Percentiles rank a stretch among this genome's conserved stretches.
These are phyloP conservation scores for Panagrolaimus sp. DNA, from an alignment of 1,140 invertebrate genomes.

Conservation along the genomic window DNA sequence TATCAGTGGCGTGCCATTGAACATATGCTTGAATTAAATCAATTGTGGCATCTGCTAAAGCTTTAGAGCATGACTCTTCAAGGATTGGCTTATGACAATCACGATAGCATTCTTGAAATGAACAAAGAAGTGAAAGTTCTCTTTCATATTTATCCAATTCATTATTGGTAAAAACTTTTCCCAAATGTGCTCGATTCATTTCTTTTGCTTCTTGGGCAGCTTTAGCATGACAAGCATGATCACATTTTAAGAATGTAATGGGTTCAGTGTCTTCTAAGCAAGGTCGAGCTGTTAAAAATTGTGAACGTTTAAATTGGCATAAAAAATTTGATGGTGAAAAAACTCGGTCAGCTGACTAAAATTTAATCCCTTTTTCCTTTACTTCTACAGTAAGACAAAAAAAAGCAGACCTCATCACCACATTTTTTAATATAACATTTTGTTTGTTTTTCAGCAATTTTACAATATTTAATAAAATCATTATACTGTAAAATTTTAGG, in stretches of 20 bases:
- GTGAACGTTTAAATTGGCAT: slow-evolving; percentile 51
- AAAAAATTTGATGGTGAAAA: slow-evolving; percentile 58
- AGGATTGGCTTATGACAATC: slow-evolving; percentile 39
- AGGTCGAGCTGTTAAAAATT: slow-evolving; percentile 36
- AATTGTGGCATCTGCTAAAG: slow-evolving; percentile 30
- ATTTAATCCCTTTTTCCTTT: no score
- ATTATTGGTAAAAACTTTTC: slow-evolving; percentile 38
- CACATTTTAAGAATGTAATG: slow-evolving; percentile 55
- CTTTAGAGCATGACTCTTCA: slow-evolving; percentile 39
- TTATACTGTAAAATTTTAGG: slow-evolving; percentile 48
- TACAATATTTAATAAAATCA: slow-evolving; percentile 47
- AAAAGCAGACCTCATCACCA: slow-evolving; percentile 30
- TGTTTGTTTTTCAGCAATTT: slow-evolving; percentile 52
- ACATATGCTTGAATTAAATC: slow-evolving; percentile 47
- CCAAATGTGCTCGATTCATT: slow-evolving; percentile 19
- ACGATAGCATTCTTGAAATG: slow-evolving; percentile 53
- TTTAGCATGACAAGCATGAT: slow-evolving; percentile 49
- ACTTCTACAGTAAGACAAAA: no score
- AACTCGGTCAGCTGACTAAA: slow-evolving; percentile 47
- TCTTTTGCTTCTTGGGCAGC: slow-evolving; percentile 20
- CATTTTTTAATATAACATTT: slow-evolving; percentile 53
- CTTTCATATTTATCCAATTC: slow-evolving; percentile 50
- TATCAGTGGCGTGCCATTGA: slow-evolving; percentile 53
- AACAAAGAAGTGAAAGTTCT: slow-evolving; percentile 48
- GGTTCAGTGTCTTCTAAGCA: slow-evolving; percentile 55